Evolutionary conservation across 2,888 invertebrate genomes (phyloP).

Genomic region (Rhabditophanes sp.): DNA sequence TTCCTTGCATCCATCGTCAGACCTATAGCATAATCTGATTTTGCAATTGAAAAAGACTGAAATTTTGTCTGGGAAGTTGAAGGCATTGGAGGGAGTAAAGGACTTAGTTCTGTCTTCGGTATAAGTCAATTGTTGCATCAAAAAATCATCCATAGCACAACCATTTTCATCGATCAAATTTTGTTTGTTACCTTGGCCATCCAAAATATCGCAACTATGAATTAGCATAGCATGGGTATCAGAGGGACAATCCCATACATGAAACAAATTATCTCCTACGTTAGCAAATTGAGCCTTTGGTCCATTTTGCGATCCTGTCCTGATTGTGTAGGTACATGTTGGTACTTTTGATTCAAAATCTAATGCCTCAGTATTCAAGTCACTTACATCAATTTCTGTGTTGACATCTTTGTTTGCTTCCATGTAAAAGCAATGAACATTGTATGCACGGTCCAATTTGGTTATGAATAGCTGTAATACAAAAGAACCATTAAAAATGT

Average conservation of each 20-base stretch:
- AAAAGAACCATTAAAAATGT: too few species aligned
- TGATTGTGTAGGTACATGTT: slow-evolving; percentile 30
- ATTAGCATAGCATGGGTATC: slow-evolving; percentile 34
- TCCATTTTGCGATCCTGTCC: slow-evolving; percentile 35
- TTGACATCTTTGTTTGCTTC: slow-evolving; percentile 32
- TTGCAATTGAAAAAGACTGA: slow-evolving; percentile 34
- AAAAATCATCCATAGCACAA: slow-evolving; percentile 25
- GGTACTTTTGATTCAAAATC: slow-evolving; percentile 20
- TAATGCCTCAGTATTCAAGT: slow-evolving; percentile 21
- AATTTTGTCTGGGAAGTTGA: slow-evolving; percentile 40
- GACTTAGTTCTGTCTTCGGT: slow-evolving; percentile 27
- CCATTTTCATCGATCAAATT: slow-evolving; percentile 32
- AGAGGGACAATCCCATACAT: slow-evolving; percentile 39
- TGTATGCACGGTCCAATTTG: slow-evolving; percentile 37
- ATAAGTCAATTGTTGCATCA: slow-evolving; percentile 37
- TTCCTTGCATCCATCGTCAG: slow-evolving; percentile 19
- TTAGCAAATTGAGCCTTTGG: slow-evolving; percentile 24
- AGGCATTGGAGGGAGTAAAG: slow-evolving; percentile 27
- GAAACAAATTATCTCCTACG: slow-evolving; percentile 36
- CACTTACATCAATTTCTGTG: slow-evolving; percentile 27
- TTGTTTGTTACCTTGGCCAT: slow-evolving; percentile 24
- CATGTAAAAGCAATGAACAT: slow-evolving; percentile 39
- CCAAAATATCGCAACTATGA: slow-evolving; percentile 29
- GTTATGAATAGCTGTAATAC: slow-evolving; percentile 19
- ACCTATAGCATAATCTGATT: slow-evolving; percentile 30